phyloP scores from a whole-genome alignment of 2,113 vertebrate species.

The Thomomys bottae region DNA sequence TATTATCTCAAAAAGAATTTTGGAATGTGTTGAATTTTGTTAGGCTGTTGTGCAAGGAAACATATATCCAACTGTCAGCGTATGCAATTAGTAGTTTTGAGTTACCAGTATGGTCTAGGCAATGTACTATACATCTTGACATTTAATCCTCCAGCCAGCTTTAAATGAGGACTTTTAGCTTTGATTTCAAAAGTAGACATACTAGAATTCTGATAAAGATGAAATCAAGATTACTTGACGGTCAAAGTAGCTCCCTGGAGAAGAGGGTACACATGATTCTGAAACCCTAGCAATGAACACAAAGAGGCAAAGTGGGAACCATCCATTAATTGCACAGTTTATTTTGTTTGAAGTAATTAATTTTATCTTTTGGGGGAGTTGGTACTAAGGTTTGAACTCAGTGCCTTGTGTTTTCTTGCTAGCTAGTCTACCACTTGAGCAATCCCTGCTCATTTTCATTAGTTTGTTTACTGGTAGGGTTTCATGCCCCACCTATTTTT shows the following conservation, averaged over 20 bases:
- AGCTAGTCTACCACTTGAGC: too few species aligned
- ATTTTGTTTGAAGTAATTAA: background rate
- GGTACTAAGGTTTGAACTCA: too few species aligned
- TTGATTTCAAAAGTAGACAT: slow-evolving; percentile 45
- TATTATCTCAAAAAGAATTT: slow-evolving; percentile 42
- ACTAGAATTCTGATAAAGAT: slow-evolving; percentile 17
- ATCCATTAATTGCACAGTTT: background rate
- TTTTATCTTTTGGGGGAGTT: too few species aligned
- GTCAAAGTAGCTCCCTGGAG: background rate
- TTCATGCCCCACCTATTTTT: too few species aligned
- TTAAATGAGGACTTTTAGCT: background rate
- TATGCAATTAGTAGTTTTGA: slow-evolving; percentile 51
- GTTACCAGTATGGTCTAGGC: background rate
- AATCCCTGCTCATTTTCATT: too few species aligned
- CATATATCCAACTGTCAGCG: background rate
- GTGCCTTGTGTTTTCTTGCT: too few species aligned
- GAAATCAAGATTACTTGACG: background rate
- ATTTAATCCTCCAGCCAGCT: slow-evolving; percentile 18
- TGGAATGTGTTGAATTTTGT: slow-evolving; percentile 29
- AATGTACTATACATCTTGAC: background rate
- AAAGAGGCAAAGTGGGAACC: background rate
- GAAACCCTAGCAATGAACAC: slow-evolving; percentile 16
- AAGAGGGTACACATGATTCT: background rate
- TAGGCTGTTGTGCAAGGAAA: background rate
- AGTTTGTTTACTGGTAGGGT: too few species aligned